phyloP scores from a whole-genome alignment of 2,888 invertebrate species.

The Timandra comae region DNA sequence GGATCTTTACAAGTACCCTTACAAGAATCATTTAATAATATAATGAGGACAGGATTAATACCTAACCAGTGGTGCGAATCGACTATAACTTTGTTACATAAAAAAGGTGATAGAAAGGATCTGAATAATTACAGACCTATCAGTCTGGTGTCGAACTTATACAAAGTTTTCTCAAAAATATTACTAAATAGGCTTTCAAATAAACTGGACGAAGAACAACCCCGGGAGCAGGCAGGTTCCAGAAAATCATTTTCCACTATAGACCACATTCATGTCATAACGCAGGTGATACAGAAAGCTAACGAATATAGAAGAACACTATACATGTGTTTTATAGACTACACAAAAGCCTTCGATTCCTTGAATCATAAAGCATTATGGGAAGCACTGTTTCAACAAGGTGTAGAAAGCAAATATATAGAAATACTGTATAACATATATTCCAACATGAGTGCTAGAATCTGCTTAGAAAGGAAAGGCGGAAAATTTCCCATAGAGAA shows the following conservation, averaged over 20 bases:
- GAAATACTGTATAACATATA: neutral
- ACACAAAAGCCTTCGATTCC: neutral
- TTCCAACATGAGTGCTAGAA: neutral
- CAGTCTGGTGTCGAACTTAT: slow-evolving; percentile 10
- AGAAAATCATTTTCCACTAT: slow-evolving; percentile 14
- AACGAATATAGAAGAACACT: neutral
- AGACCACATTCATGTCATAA: slow-evolving; percentile 18
- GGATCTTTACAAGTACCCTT: no score
- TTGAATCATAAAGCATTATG: neutral
- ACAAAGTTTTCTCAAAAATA: slow-evolving; percentile 16
- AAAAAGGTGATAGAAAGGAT: slow-evolving; percentile 19
- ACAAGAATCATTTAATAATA: slow-evolving; percentile 22
- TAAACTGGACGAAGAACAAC: slow-evolving; percentile 6
- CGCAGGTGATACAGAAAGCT: slow-evolving; percentile 9
- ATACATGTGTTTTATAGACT: neutral
- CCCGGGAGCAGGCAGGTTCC: slow-evolving; percentile 18
- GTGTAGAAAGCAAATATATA: neutral
- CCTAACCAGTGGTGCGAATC: slow-evolving; percentile 24
- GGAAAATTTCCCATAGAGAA: neutral
- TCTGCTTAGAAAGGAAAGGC: neutral
- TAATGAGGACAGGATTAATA: slow-evolving; percentile 10
- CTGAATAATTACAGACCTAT: slow-evolving; percentile 19
- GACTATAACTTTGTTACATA: slow-evolving; percentile 21
- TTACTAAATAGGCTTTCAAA: slow-evolving; percentile 11
- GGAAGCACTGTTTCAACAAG: neutral